Evolutionary conservation across 2,888 invertebrate species (phyloP).

Genomic region (Caenorhabditis imperialis): DNA sequence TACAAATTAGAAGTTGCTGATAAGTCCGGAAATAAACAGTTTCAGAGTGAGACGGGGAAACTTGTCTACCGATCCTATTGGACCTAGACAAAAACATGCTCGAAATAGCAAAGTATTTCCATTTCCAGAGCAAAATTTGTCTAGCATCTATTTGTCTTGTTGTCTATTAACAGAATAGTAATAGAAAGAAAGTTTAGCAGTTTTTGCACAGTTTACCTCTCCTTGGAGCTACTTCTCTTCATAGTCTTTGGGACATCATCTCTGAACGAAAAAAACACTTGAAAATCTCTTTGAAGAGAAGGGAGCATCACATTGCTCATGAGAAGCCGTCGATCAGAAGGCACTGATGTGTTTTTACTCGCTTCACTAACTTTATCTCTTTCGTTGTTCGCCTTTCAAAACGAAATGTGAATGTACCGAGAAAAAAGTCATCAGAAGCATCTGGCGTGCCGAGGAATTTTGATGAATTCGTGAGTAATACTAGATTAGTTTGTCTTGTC

Average conservation of each 20-base stretch:
- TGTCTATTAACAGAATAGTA: too few species aligned
- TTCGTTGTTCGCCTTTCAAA: conserved; percentile 8
- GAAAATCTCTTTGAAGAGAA: conserved; percentile 26
- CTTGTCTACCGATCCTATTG: too few species aligned
- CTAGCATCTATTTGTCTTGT: too few species aligned
- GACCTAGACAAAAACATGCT: neutral
- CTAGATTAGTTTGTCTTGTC: too few species aligned
- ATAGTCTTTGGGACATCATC: neutral
- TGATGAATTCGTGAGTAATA: conserved; percentile 34
- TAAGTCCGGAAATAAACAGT: too few species aligned
- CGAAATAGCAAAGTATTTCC: too few species aligned
- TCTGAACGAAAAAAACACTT: conserved; percentile 14
- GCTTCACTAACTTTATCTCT: conserved; percentile 16
- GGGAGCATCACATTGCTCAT: conserved; percentile 8
- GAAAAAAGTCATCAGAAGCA: conserved; percentile 10
- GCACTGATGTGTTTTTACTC: conserved; percentile 33
- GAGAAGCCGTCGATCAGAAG: conserved; percentile 26
- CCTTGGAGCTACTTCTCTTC: conserved; percentile 11
- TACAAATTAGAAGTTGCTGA: too few species aligned
- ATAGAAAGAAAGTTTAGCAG: too few species aligned
- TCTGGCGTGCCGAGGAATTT: neutral
- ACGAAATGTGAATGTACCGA: conserved; percentile 6
- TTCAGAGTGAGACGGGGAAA: too few species aligned
- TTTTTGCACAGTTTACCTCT: neutral
- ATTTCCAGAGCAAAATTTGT: neutral